phyloP scores from a whole-genome alignment of 2,797 vertebrate genomes.

The Rhadinocentrus ornatus region DNA sequence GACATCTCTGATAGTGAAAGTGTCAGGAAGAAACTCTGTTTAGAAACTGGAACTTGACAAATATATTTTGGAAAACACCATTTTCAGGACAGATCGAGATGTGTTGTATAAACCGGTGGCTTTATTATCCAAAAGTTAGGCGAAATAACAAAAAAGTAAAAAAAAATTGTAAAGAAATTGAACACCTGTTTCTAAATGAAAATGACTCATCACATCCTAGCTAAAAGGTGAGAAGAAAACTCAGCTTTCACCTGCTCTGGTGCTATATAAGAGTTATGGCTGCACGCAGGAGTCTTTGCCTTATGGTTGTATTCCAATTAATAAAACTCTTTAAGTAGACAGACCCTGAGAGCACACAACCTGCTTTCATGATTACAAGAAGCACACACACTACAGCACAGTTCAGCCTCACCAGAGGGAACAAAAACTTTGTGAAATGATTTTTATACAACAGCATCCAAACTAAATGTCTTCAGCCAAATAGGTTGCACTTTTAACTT shows the following conservation, averaged over 20 bases:
- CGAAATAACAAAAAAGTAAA: background rate
- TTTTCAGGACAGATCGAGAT: constrained; percentile 6
- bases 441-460: constrained; percentile 10
- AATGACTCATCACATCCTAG: constrained; percentile 24
- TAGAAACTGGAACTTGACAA: constrained; percentile 13
- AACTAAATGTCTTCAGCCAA: constrained; percentile 30
- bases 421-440: background rate
- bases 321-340: constrained; percentile 23
- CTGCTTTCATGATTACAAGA: constrained; percentile 30
- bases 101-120: constrained; percentile 21
- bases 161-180: constrained; percentile 6
- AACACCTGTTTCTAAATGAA: constrained; percentile 1
- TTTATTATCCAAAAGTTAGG: constrained; percentile 28
- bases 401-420: constrained; percentile 14
- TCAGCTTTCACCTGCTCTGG: constrained; percentile 48
- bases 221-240: constrained; percentile 19
- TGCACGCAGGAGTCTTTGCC: constrained; percentile 39
- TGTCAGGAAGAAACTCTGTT: constrained; percentile 10
- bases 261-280: constrained; percentile 52
- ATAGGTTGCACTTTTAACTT: constrained; percentile 28
- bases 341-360: constrained; percentile 52
- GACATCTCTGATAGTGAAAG: constrained; percentile 19
- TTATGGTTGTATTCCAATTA: constrained; percentile 43
- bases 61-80: constrained; percentile 27
- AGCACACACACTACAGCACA: constrained; percentile 42